Conservation (phyloP, 1,140 invertebrate species). For the Aradophagus sp. region DNA sequence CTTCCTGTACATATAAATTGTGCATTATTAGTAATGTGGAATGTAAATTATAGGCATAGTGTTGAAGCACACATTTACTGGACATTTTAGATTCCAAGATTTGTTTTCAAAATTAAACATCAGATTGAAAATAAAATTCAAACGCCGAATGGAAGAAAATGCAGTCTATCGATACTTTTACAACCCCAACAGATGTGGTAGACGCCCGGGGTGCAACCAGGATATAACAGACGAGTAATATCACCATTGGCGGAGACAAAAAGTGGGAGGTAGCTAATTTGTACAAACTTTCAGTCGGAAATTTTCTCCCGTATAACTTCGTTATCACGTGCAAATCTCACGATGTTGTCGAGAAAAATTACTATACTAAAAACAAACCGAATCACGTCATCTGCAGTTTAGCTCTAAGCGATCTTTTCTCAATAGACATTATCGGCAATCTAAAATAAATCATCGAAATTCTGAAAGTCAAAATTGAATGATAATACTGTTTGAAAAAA, state of each 20-base stretch:
- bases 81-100: no score
- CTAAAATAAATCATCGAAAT: no score
- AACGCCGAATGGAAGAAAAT: no score
- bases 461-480: no score
- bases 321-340: slow-evolving; percentile 35
- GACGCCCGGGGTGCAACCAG: slow-evolving; percentile 34
- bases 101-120: no score
- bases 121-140: no score
- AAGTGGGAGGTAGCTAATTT: slow-evolving; percentile 34
- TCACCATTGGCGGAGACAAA: slow-evolving; percentile 40
- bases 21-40: no score
- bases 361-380: slow-evolving; percentile 52
- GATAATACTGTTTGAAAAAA: no score
- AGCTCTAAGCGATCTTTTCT: slow-evolving; percentile 34
- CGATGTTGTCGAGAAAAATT: slow-evolving; percentile 48
- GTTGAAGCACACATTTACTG: no score
- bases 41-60: no score
- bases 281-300: slow-evolving; percentile 51
- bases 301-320: slow-evolving; percentile 43
- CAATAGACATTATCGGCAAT: slow-evolving; percentile 19
- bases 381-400: slow-evolving; percentile 36
- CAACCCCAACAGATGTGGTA: slow-evolving; percentile 44
- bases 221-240: slow-evolving; percentile 24
- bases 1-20: no score
- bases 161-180: no score